Percentiles rank a stretch among this genome's conserved stretches.
phyloP scores from a whole-genome alignment of 2,113 vertebrate species.

The Progne subis region DNA sequence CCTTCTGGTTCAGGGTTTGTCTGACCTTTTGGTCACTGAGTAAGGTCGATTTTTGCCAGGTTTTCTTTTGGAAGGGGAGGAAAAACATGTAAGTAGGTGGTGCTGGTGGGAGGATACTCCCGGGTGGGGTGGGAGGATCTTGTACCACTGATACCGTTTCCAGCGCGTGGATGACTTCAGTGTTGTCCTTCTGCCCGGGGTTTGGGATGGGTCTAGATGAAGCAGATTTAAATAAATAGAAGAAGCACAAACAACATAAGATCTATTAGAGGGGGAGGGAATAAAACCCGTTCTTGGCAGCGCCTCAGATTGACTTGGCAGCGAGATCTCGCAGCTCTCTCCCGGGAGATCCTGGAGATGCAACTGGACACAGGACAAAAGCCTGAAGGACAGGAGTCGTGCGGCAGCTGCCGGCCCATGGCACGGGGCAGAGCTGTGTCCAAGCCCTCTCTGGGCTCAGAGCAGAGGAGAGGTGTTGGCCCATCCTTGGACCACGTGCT shows the following conservation, averaged over 20 bases:
- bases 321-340: neutral
- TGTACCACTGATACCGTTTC: neutral
- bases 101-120: conserved; percentile 29
- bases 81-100: neutral
- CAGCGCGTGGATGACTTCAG: conserved; percentile 6
- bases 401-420: accelerated
- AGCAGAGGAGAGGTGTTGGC: neutral
- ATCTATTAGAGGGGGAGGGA: neutral
- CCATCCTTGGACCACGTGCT: neutral
- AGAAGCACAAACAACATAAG: neutral
- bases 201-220: conserved; percentile 49
- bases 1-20: conserved; percentile 40
- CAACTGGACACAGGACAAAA: neutral
- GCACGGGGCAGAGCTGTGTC: neutral
- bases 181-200: neutral
- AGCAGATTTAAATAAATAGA: conserved; percentile 22
- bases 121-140: conserved; percentile 4
- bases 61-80: neutral
- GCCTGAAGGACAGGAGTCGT: neutral
- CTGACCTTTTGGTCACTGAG: conserved; percentile 39
- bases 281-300: neutral
- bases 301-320: neutral
- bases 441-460: neutral
- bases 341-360: conserved; percentile 7
- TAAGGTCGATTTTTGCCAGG: neutral